Percentiles rank a stretch among this genome's conserved stretches.
Evolutionary conservation across 2,113 vertebrate genomes (phyloP).

Genomic region (Pagrus major): DNA sequence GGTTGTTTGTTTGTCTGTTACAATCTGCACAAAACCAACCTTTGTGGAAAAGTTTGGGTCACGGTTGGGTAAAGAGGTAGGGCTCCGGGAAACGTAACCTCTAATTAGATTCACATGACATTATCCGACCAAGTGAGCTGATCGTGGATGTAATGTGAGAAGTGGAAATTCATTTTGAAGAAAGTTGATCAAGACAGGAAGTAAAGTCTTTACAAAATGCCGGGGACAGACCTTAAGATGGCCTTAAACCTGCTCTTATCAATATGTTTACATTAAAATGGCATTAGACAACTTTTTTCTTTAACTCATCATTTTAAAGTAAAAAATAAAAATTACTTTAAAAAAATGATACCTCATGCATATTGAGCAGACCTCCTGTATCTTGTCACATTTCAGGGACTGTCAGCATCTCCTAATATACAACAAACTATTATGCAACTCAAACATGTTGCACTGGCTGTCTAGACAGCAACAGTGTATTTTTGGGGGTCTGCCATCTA

Average conservation of each 20-base stretch:
- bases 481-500: background rate
- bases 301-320: too few species aligned
- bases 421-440: background rate
- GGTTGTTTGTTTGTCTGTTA: conserved; percentile 21
- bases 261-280: too few species aligned
- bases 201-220: background rate
- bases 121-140: background rate
- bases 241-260: background rate
- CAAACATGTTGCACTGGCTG: background rate
- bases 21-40: conserved; percentile 10
- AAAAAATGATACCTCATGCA: too few species aligned
- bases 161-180: too few species aligned
- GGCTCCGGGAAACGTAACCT: background rate
- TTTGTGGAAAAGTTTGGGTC: background rate
- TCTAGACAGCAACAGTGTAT: background rate
- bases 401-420: background rate
- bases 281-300: too few species aligned
- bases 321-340: too few species aligned
- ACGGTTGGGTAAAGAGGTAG: background rate
- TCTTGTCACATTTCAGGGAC: background rate
- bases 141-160: background rate
- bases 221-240: background rate
- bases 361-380: too few species aligned
- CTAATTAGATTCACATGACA: background rate
- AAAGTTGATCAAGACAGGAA: background rate